Conservation (phyloP, 2,113 vertebrate species). For the Carollia perspicillata region DNA sequence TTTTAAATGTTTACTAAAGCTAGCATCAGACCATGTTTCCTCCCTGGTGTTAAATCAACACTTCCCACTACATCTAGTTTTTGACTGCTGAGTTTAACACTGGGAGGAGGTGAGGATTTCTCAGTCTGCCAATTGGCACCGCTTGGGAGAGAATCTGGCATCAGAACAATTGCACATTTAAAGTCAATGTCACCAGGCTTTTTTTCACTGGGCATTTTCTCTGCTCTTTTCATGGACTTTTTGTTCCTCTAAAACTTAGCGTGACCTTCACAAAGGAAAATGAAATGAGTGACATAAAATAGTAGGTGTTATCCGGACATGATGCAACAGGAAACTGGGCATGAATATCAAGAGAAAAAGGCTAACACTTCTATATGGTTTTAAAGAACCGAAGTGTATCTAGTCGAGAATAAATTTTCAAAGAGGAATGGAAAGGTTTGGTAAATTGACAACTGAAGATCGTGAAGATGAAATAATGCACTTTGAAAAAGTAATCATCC, state of each 20-base stretch:
- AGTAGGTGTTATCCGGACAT: not conserved
- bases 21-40: slow-evolving; percentile 71
- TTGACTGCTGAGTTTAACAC: slow-evolving; percentile 76
- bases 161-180: slow-evolving; percentile 65
- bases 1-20: slow-evolving; percentile 76
- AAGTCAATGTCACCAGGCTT: slow-evolving; percentile 70
- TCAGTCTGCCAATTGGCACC: slow-evolving; percentile 79
- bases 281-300: slow-evolving; percentile 25
- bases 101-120: slow-evolving; percentile 79
- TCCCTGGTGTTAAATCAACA: slow-evolving; percentile 80
- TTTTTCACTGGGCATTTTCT: slow-evolving; percentile 67
- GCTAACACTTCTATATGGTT: not conserved
- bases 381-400: not conserved
- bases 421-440: not conserved
- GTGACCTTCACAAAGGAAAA: not conserved
- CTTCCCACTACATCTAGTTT: slow-evolving; percentile 78
- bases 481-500: not conserved
- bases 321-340: not conserved
- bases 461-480: not conserved
- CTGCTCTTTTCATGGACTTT: slow-evolving; percentile 67
- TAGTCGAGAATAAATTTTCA: not conserved
- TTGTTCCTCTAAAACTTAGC: slow-evolving; percentile 56
- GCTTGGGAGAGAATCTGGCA: slow-evolving; percentile 74
- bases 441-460: not conserved
- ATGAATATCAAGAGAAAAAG: not conserved